A percentile compares a stretch with the other conserved stretches of the same genome.
phyloP scores from a whole-genome alignment of 2,797 vertebrate species.

The Melanotaenia parkinsoni region DNA sequence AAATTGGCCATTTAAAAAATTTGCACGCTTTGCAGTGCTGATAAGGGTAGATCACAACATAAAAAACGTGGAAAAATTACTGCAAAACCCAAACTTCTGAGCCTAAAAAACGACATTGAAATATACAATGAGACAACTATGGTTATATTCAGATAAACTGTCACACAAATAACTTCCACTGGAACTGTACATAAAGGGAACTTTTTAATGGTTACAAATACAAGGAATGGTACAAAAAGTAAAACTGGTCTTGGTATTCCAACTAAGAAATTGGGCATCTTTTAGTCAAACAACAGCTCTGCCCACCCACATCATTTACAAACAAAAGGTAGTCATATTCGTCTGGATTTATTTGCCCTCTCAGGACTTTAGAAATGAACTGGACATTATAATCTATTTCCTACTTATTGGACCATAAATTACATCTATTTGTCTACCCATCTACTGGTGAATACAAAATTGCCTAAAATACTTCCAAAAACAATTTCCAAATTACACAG shows the following conservation, averaged over 20 bases:
- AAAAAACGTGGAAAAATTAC: too few species aligned
- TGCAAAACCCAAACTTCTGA: too few species aligned
- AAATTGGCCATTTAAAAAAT: neutral
- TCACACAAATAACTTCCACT: neutral
- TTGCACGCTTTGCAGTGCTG: neutral
- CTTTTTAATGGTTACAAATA: neutral
- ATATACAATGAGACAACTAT: too few species aligned
- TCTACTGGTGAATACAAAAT: neutral
- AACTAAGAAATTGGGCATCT: neutral
- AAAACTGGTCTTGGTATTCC: neutral
- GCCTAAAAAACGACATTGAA: too few species aligned
- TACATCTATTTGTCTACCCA: neutral
- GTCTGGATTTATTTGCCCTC: neutral
- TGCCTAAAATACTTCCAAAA: neutral
- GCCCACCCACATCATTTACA: neutral
- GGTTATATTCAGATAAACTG: neutral
- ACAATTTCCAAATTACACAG: neutral
- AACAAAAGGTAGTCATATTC: neutral
- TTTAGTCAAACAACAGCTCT: neutral
- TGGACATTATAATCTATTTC: neutral
- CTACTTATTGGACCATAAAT: neutral
- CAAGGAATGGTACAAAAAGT: neutral
- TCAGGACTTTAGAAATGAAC: neutral
- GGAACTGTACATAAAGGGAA: neutral
- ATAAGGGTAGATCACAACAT: too few species aligned